Conservation (phyloP, 2,888 invertebrate genomes). For the Eupithecia subumbrata region DNA sequence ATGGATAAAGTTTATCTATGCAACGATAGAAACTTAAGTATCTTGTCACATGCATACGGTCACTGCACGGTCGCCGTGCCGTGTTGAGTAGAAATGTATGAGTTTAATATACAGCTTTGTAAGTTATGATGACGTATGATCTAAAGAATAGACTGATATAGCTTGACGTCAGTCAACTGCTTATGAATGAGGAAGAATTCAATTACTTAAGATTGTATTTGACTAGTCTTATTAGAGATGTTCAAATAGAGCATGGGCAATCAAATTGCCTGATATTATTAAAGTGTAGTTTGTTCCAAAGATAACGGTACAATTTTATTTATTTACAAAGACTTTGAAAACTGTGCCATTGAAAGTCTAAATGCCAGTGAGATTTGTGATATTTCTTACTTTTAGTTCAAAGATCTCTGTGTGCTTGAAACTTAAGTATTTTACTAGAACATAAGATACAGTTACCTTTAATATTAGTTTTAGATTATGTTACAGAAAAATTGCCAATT, state of each 20-base stretch:
- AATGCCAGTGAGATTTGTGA: conserved; percentile 3
- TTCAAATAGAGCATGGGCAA: background rate
- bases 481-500: background rate
- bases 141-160: background rate
- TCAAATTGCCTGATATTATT: background rate
- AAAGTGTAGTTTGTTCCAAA: conserved; percentile 3
- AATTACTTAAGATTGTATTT: background rate
- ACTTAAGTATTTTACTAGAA: conserved; percentile 11
- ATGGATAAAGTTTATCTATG: background rate
- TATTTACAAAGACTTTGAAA: conserved; percentile 3
- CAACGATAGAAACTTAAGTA: background rate
- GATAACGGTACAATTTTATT: conserved; percentile 6
- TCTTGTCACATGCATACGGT: too few species aligned
- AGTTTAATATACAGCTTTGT: too few species aligned
- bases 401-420: conserved; percentile 36
- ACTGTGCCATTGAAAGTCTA: conserved; percentile 5
- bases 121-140: background rate
- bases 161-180: background rate
- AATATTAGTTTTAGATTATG: background rate
- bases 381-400: conserved; percentile 13
- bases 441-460: background rate
- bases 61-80: too few species aligned
- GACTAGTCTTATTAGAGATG: conserved; percentile 2
- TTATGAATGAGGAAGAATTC: background rate
- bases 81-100: too few species aligned